Evolutionary conservation across 2,888 invertebrate species (phyloP), one percentile per base, ranked within the genome.

Genomic region (Parnassius apollo): DNA sequence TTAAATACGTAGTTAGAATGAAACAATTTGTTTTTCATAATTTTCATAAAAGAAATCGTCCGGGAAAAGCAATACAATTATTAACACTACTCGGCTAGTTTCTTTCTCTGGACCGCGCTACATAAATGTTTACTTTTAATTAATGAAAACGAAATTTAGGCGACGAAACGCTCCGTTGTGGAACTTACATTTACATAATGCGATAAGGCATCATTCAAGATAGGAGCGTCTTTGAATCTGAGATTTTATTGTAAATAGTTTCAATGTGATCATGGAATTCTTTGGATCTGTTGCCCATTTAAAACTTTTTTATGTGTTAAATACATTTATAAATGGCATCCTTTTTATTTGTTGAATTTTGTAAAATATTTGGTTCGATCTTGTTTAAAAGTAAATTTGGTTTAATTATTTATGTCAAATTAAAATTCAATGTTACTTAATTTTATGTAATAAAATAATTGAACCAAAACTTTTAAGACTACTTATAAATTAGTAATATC

Each of bases 141-240:
- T 63, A 63, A 63, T 56, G 63, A 63, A 59, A 63, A 63, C 46
- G 63, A 63, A 63, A 55, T 59, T 57, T 55, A 18, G 45, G 9
- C 63, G 63, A 56, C 42, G 55, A 51, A 56, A 51, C 59, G 56
- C 46, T 50, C 59, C 56, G 59, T 22, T 56, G 22, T 56, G 13
- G 71, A 75, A 74, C 70, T 62, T 51, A 64, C 73, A 76, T 78
- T 78, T 73, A 79, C 77, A 75, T 77, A 77, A 75, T 73, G 67
- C 65, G 69, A 71, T 74, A 72, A 62, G 54, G 44, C 49, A 49
- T 59, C 45, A 49, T 42, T 58, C 45, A 53, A 65, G 51, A 61
- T 64, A 62, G 50, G 61, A 61, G 54, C 42, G 35, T 22, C 22
- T 62, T 59, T 2, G 62, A 35, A 58, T 50, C 12, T 45, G 35